These are phyloP conservation scores for Epizoanthus rinbou DNA, from an alignment of 92 coral and sea anemone genomes.

Conservation along the genomic window DNA sequence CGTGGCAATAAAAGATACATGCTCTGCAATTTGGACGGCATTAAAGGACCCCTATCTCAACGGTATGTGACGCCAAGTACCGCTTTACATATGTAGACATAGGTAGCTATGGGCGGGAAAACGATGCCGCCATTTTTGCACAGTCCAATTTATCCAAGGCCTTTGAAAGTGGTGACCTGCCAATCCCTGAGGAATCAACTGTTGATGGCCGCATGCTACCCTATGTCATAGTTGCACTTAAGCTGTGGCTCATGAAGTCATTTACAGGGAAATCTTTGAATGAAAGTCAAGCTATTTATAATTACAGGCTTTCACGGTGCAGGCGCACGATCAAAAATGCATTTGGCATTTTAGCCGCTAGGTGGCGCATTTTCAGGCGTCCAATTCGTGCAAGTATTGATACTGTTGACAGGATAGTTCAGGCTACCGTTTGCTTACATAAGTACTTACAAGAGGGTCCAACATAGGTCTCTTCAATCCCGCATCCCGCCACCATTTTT, in stretches of 20 bases:
- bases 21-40: constrained; percentile 15
- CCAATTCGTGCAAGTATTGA: constrained; percentile 37
- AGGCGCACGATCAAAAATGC: constrained; percentile 48
- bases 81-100: constrained; percentile 16
- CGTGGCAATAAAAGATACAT: constrained; percentile 3
- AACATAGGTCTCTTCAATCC: too few relatives aligned
- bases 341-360: constrained; percentile 41
- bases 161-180: constrained; percentile 19
- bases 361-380: constrained; percentile 47
- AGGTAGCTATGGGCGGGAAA: constrained; percentile 43
- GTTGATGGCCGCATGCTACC: constrained; percentile 36
- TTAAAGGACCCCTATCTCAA: constrained; percentile 13
- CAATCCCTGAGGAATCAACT: neutral
- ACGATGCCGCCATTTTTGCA: constrained; percentile 33
- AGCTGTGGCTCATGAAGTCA: constrained; percentile 44
- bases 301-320: constrained; percentile 33
- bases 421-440: constrained; percentile 40
- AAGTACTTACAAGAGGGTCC: constrained; percentile 29
- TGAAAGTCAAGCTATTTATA: constrained; percentile 22
- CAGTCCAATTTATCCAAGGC: constrained; percentile 14
- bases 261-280: constrained; percentile 32
- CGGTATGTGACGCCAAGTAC: constrained; percentile 5
- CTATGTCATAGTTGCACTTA: constrained; percentile 26
- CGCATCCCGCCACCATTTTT: too few relatives aligned
- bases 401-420: constrained; percentile 29